phyloP scores from a whole-genome alignment of 2,797 vertebrate genomes.

The Pseudomugil gertrudae region DNA sequence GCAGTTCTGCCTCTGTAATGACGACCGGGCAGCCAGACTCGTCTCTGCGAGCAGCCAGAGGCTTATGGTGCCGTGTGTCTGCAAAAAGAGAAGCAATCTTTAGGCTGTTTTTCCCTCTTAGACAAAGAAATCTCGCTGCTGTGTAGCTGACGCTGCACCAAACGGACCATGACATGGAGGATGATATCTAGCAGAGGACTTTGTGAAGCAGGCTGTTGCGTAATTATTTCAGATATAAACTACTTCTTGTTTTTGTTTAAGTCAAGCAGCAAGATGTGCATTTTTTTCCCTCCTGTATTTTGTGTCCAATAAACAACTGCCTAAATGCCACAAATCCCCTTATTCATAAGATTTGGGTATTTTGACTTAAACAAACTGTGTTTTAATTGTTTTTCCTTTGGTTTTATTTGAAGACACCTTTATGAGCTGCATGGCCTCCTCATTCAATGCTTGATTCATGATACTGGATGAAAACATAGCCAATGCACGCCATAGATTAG shows the following conservation, averaged over 20 bases:
- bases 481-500: conserved; percentile 37
- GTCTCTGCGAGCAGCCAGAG: conserved; percentile 37
- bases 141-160: conserved; percentile 61
- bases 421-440: conserved; percentile 33
- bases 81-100: conserved; percentile 44
- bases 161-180: conserved; percentile 47
- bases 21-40: conserved; percentile 37
- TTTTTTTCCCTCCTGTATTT: neutral
- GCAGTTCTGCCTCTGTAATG: conserved; percentile 36
- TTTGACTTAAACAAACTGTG: conserved; percentile 19
- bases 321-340: conserved; percentile 8
- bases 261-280: conserved; percentile 19
- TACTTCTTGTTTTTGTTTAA: conserved; percentile 60
- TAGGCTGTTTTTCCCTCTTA: conserved; percentile 41
- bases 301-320: conserved; percentile 8
- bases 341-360: conserved; percentile 5
- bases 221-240: conserved; percentile 64
- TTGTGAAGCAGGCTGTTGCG: conserved; percentile 56
- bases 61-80: conserved; percentile 52
- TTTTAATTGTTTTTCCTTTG: conserved; percentile 20
- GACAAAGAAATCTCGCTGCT: conserved; percentile 58
- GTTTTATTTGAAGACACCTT: conserved; percentile 5
- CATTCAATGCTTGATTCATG: conserved; percentile 48
- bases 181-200: conserved; percentile 38
- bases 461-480: conserved; percentile 58